Evolutionary conservation across 2,888 invertebrate genomes (phyloP).

Genomic region (Volucella inanis): DNA sequence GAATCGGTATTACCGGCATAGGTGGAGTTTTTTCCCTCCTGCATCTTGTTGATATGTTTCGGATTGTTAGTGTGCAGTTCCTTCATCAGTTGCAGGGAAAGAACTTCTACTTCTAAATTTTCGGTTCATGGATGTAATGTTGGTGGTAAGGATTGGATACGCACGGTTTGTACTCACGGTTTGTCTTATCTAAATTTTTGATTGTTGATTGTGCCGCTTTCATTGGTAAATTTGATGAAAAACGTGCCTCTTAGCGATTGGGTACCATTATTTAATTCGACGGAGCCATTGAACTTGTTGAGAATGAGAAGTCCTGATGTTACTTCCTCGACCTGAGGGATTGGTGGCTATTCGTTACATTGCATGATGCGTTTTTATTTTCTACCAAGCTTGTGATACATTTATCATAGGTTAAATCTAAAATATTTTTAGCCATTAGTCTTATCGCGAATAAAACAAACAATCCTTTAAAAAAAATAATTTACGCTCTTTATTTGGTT

Average conservation of each 20-base stretch:
- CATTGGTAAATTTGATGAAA: conserved; percentile 7
- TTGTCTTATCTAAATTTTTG: conserved; percentile 11
- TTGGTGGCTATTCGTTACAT: conserved; percentile 18
- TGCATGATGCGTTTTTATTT: conserved; percentile 24
- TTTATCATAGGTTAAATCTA: conserved; percentile 39
- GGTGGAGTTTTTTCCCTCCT: too few species aligned
- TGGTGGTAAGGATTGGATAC: conserved; percentile 3
- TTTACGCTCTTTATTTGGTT: too few species aligned
- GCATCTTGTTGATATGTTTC: conserved; percentile 3
- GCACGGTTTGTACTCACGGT: background rate
- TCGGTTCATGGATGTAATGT: conserved; percentile 12
- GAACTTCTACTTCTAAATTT: conserved; percentile 17
- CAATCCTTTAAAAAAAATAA: too few species aligned
- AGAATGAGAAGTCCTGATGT: conserved; percentile 14
- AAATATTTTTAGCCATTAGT: too few species aligned
- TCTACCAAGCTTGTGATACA: conserved; percentile 8
- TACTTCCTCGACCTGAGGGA: conserved; percentile 23
- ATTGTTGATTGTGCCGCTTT: conserved; percentile 17
- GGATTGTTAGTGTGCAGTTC: conserved; percentile 26
- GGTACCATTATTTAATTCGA: background rate
- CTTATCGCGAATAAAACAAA: too few species aligned
- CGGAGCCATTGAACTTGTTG: conserved; percentile 21
- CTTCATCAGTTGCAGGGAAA: conserved; percentile 10
- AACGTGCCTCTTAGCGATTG: conserved; percentile 4
- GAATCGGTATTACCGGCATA: too few species aligned